phyloP scores from a whole-genome alignment of 2,888 invertebrate genomes.

The Drosophila cognata region DNA sequence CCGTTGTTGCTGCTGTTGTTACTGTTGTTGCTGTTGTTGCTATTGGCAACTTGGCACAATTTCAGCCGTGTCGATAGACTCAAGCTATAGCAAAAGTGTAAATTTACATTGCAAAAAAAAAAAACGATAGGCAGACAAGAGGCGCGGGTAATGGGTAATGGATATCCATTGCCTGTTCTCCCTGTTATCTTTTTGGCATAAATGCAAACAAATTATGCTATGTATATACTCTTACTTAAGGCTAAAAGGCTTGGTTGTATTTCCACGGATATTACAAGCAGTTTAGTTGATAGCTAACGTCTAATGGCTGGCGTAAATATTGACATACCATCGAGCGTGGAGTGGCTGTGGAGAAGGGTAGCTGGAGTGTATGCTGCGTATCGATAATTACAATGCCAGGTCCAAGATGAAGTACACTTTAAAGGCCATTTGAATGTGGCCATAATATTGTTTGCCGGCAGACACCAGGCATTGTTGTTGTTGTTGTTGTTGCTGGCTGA shows the following conservation, averaged over 20 bases:
- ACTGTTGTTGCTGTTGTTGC: constrained; percentile 22
- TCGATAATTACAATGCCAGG: constrained; percentile 53
- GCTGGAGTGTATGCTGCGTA: constrained; percentile 5
- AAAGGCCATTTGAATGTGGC: constrained; percentile 41
- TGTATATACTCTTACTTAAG: constrained; percentile 10
- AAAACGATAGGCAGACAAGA: constrained; percentile 10
- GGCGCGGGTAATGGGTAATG: background rate
- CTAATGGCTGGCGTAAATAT: constrained; percentile 63
- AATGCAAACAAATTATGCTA: constrained; percentile 43
- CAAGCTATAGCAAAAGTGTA: constrained; percentile 58
- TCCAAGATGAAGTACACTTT: constrained; percentile 34
- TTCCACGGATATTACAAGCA: constrained; percentile 61
- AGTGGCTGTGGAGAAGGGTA: background rate
- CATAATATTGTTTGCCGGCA: constrained; percentile 44
- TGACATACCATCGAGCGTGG: constrained; percentile 38
- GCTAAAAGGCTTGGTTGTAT: constrained; percentile 33
- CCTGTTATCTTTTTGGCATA: constrained; percentile 22
- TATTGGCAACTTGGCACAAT: constrained; percentile 77
- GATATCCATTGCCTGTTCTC: background rate
- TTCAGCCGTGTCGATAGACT: constrained; percentile 47
- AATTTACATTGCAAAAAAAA: constrained; percentile 66
- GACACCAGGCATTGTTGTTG: constrained; percentile 31
- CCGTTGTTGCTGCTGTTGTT: constrained; percentile 17
- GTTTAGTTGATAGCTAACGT: constrained; percentile 31
- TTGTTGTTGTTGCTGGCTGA: constrained; percentile 29